Base-by-base conservation (phyloP, 1,140 invertebrate species). In the Steinernema feltiae region DNA sequence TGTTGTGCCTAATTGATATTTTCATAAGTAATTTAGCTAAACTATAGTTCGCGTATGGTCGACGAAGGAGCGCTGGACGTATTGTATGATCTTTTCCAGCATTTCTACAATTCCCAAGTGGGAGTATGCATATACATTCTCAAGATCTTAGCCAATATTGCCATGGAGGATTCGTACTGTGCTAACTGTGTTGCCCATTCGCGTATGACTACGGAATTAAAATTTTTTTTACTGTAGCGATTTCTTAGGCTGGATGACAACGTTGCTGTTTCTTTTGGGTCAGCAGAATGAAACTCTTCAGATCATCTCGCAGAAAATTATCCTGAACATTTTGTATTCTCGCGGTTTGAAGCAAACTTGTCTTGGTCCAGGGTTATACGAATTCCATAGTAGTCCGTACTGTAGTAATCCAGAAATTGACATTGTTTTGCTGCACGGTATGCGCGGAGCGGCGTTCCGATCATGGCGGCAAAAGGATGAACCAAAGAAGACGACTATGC, bases 401-500 rank as follows among this genome's bases (percentile, higher is more conserved):
- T 30, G 18, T 18, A 75, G 29, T 27, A 30, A 77, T 72, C 70
- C 72, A 32, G 48, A 78, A 74, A 24, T 76, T 0, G 79, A 80
- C 31, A 70, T 80, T 18, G 77, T 80, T 30, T 30, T 80, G 32
- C 75, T 80, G 21, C 79, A 80, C 63, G 79, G 79, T 1, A 48
- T 80, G 15, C 76, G 79, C 30, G 79, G 79, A n/a, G 70, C 70
- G 30, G 73, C 78, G 18, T 48, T 41, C 21, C 75, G 78, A 32
- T 79, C 79, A 0, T 80, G 79, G 79, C 30, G 79, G 18, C 79
- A 80, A 30, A 80, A 80, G 24, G 79, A 80, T 53, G 69, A 46
- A 0, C 35, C 69, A 18, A 48, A 69, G 18, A 80, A 80, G 17
- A 31, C 72, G 3, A 32, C 74, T 21, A 72, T 71, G 0, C 18